Base-by-base conservation (phyloP, 2,888 invertebrate species). In the Drosophila anceps region DNA sequence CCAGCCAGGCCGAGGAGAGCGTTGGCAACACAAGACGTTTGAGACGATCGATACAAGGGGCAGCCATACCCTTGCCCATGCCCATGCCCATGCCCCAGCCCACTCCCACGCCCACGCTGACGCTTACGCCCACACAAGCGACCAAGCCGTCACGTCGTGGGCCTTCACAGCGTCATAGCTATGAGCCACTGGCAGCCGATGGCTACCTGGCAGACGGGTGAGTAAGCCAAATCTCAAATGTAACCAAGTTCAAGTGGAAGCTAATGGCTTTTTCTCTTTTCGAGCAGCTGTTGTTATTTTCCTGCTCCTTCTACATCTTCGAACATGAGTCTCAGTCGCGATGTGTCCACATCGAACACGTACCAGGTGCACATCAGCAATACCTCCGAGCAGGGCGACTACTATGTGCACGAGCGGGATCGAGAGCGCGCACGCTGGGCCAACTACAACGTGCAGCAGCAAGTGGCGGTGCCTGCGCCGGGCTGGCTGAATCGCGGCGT, bases 391-490 rank as follows among this genome's bases (percentile, higher is more conserved):
- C 85, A 86, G 43, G 79, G 83, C 0, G 92, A 92, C 64, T 92
- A 88, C 81, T 93, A 84, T 91, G 92, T 88, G 83, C 86, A 80
- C 48, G 96, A 96, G 35, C 93, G 96, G 13, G 96, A 96, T 37
- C 93, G 96, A 12, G 96, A 96, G 41, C 94, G 96, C 4, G 95
- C 95, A 1, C 95, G 96, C 77, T 97, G 96, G 96, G 95, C 96
- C 12, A 96, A 96, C 91, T 94, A 95, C 54, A 88, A 90, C 57
- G 73, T 73, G 51, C 74, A 81, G 51, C 76, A 85, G 63, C 66
- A 82, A 43, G 50, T 37, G 33, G 44, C 39, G 10, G 37, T 69
- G 39, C 73, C 73, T 12, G 77, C 77, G 20, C 95, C 94, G 0
- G 94, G 93, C 33, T 94, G 94, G 94, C 91, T 94, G 0, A 94